These are phyloP conservation scores for Phylloscopus whistleri DNA, from an alignment of 2,113 vertebrate species.

Conservation along the genomic window DNA sequence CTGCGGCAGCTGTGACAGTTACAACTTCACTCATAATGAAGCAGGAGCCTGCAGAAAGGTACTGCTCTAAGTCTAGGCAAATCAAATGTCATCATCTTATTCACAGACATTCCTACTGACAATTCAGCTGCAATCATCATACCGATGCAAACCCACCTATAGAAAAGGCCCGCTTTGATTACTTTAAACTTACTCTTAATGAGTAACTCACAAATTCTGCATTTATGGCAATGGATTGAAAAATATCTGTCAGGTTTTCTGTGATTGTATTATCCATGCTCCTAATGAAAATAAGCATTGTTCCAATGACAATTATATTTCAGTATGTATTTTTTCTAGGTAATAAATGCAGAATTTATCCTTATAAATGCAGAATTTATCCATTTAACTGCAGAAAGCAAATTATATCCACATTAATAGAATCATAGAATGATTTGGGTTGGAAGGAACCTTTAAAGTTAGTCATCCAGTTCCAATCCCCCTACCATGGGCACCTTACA, in stretches of 20 bases:
- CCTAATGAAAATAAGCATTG: not conserved
- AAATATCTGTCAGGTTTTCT: not conserved
- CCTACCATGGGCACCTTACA: not conserved
- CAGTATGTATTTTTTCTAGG: not conserved
- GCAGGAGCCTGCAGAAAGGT: not conserved
- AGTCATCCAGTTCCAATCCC: not conserved
- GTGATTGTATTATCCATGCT: not conserved
- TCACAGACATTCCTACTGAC: not conserved
- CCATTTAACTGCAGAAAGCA: not conserved
- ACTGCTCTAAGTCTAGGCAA: not conserved
- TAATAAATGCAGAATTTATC: not conserved
- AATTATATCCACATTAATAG: not conserved
- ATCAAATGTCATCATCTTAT: not conserved
- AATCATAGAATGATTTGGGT: not conserved
- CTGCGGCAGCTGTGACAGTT: not conserved
- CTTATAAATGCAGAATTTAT: not conserved
- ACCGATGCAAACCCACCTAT: not conserved
- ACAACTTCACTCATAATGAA: not conserved
- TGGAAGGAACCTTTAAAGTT: not conserved
- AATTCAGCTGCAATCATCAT: not conserved
- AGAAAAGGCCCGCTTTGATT: not conserved
- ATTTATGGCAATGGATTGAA: not conserved
- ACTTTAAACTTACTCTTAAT: not conserved
- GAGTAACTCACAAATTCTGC: not conserved
- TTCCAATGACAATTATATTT: not conserved